Evolutionary conservation across 2,888 invertebrate species (phyloP), one percentile per base, ranked within the genome.

Genomic region (Taphrorychus bicolor): DNA sequence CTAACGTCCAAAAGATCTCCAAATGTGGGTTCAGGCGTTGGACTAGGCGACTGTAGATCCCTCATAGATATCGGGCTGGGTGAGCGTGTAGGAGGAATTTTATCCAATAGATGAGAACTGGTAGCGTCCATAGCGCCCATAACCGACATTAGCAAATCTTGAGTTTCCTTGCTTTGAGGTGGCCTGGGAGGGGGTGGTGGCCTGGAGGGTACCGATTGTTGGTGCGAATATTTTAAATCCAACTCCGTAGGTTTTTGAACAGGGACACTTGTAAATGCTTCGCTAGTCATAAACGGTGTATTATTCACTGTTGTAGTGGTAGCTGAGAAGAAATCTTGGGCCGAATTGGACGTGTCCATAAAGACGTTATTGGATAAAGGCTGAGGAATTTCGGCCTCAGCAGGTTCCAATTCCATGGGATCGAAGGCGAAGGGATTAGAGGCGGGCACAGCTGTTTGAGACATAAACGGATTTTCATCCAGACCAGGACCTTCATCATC

Each of bases 71-170:
- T 91, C 0, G 95, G 95, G 80, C 94, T 94, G 0, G 95, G 95
- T 0, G 93, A 93, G 72, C 94, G 87, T 0, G 94, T 94, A 3
- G 90, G 92, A 58, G 94, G 92, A 69, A 94, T 88, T 67, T 94
- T 89, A 73, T 94, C 93, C 62, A 95, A 82, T 59, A 95, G 83
- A 77, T 93, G 91, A 2, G 92, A 91, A 74, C 94, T 94, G 0
- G 94, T 92, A 56, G 93, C 92, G 77, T 95, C 94, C 89, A 95
- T 89, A 62, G 93, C 93, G 1, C 93, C 94, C 40, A 95, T 94
- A 0, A 95, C 94, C 24, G 92, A 92, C 73, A 91, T 86, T 53
- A 95, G 90, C 18, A 95, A 84, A 77, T 94, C 93, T 83, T 94
- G 93, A 0, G 95, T 95, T 81, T 93, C 92, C 70, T 90, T 87